These are phyloP conservation scores for Bicyclus anynana DNA, from an alignment of 1,140 invertebrate genomes.

Conservation along the genomic window DNA sequence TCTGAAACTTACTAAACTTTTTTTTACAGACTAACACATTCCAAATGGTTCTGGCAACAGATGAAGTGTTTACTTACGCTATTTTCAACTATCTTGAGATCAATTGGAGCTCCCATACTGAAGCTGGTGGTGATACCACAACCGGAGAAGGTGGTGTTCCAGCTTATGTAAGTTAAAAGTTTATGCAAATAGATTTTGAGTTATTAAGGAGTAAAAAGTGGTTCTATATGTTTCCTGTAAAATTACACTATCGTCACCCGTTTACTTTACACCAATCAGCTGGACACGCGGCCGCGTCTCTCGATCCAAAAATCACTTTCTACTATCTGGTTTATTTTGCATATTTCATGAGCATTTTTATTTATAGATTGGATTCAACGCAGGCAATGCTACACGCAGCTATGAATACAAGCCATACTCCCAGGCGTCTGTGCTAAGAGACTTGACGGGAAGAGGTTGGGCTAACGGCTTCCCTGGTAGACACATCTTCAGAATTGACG, in stretches of 20 bases:
- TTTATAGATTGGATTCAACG: conserved; percentile 93
- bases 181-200: too few species aligned
- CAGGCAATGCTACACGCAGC: conserved; percentile 93
- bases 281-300: too few species aligned
- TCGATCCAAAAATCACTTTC: too few species aligned
- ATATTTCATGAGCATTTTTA: conserved; percentile 4
- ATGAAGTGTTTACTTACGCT: conserved; percentile 95
- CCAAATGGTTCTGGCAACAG: conserved; percentile 94
- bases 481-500: conserved; percentile 96
- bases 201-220: too few species aligned
- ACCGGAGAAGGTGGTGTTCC: conserved; percentile 91
- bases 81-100: conserved; percentile 96
- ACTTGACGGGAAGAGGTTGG: conserved; percentile 89
- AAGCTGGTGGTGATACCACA: conserved; percentile 92
- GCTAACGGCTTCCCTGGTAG: conserved; percentile 92
- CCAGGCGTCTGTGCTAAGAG: conserved; percentile 89
- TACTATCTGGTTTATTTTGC: too few species aligned
- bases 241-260: too few species aligned
- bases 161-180: conserved; percentile 87
- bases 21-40: conserved; percentile 92
- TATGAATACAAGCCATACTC: conserved; percentile 95
- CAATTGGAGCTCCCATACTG: conserved; percentile 93
- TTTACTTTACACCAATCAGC: too few species aligned
- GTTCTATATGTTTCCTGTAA: too few species aligned
- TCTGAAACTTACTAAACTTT: too few species aligned